These are phyloP conservation scores for Philypnodon macrostomus DNA, from an alignment of 2,797 vertebrate species.

Conservation along the genomic window DNA sequence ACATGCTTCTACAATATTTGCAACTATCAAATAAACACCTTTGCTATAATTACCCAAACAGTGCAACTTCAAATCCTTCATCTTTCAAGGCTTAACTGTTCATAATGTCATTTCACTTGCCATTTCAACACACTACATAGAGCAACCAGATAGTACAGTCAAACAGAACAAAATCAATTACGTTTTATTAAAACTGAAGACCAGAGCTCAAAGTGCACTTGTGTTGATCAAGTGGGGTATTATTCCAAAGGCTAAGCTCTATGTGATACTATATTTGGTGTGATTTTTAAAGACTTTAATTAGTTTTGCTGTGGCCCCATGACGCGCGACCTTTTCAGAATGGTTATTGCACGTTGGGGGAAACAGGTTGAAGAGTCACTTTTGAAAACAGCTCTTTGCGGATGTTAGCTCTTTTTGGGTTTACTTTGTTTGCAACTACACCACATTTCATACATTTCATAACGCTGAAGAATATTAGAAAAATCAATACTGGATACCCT, in stretches of 20 bases:
- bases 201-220: neutral
- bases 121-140: constrained; percentile 7
- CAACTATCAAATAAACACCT: no score
- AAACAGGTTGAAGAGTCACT: constrained; percentile 6
- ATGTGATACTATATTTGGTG: constrained; percentile 7
- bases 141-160: constrained; percentile 1
- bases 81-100: no score
- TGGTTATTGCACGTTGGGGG: constrained; percentile 10
- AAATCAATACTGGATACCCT: no score
- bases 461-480: no score
- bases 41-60: no score
- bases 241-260: constrained; percentile 9
- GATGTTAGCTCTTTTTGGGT: no score
- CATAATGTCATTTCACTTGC: constrained; percentile 3
- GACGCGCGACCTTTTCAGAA: constrained; percentile 25
- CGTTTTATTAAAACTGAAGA: constrained; percentile 9
- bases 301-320: constrained; percentile 8
- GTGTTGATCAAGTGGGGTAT: constrained; percentile 6
- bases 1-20: no score
- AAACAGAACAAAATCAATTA: neutral
- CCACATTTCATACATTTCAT: no score
- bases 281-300: constrained; percentile 33
- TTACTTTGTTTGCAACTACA: no score
- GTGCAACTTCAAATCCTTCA: no score
- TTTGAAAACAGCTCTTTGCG: constrained; percentile 11